Conservation (phyloP, 2,797 vertebrate genomes). For the Phataginus tetradactyla region DNA sequence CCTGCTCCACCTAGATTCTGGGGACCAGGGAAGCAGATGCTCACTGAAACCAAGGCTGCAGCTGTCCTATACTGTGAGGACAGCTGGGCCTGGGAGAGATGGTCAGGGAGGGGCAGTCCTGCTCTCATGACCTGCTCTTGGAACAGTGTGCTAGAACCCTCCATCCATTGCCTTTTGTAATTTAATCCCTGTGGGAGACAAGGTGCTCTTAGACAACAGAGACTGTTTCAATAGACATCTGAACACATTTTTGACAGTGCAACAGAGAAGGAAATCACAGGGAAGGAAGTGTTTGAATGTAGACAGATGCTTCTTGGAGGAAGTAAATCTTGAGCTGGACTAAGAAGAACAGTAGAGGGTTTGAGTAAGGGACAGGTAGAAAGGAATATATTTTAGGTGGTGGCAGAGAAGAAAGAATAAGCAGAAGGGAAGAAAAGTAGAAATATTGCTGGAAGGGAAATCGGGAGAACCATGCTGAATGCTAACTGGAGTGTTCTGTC, state of each 20-base stretch:
- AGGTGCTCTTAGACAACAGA: background rate
- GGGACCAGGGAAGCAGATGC: background rate
- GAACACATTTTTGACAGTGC: constrained; percentile 19
- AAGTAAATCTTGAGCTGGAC: constrained; percentile 15
- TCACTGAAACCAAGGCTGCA: background rate
- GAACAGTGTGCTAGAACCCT: background rate
- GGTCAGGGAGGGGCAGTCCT: background rate
- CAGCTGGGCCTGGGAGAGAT: background rate
- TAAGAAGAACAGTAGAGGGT: background rate
- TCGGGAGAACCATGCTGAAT: background rate
- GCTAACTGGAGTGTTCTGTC: background rate
- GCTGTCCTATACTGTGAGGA: background rate
- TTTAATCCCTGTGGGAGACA: background rate
- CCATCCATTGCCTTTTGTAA: background rate
- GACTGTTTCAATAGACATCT: background rate
- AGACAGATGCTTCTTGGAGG: constrained; percentile 4
- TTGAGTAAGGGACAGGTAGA: background rate
- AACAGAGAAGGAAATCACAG: background rate
- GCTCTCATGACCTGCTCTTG: background rate
- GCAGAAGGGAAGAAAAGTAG: background rate
- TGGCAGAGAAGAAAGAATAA: background rate
- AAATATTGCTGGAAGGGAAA: background rate
- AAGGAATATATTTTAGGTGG: background rate
- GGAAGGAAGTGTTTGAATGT: constrained; percentile 44
- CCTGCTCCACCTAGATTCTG: background rate